Percentiles rank a stretch among this genome's conserved stretches.
Conservation (phyloP, 1,140 invertebrate species). For the Rhyacophila brunnea region DNA sequence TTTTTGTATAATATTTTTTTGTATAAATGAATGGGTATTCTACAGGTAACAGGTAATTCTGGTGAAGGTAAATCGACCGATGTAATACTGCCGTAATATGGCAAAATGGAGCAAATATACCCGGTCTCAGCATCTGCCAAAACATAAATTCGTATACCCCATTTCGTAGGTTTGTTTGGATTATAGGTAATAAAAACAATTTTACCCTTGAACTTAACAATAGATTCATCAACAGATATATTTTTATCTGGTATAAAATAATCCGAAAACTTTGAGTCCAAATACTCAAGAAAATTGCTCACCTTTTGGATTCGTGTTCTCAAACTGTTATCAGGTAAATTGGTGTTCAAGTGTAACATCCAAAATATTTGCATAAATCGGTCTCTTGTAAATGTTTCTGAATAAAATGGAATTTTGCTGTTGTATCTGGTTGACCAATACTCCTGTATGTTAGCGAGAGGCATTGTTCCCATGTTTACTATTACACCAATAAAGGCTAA, state of each 20-base stretch:
- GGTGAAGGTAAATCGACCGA: conserved; percentile 21
- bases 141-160: too few species aligned
- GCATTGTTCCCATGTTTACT: conserved; percentile 10
- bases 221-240: conserved; percentile 27
- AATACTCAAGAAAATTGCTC: conserved; percentile 18
- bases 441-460: conserved; percentile 2
- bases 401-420: conserved; percentile 2
- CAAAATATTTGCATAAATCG: conserved; percentile 11
- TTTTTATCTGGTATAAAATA: conserved; percentile 16
- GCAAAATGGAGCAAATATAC: too few species aligned
- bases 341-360: conserved; percentile 12
- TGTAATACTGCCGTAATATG: conserved; percentile 23
- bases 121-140: too few species aligned
- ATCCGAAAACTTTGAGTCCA: conserved; percentile 9
- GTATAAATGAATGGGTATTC: too few species aligned
- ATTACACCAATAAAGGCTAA: conserved; percentile 8
- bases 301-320: conserved; percentile 22
- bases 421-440: conserved; percentile 3
- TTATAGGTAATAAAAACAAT: too few species aligned
- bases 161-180: too few species aligned
- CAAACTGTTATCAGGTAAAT: not conserved
- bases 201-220: too few species aligned
- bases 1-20: too few species aligned
- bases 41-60: too few species aligned
- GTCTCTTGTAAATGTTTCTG: conserved; percentile 1